Conservation (phyloP, 92 coral and sea anemone species). For the Blastomussa wellsi region DNA sequence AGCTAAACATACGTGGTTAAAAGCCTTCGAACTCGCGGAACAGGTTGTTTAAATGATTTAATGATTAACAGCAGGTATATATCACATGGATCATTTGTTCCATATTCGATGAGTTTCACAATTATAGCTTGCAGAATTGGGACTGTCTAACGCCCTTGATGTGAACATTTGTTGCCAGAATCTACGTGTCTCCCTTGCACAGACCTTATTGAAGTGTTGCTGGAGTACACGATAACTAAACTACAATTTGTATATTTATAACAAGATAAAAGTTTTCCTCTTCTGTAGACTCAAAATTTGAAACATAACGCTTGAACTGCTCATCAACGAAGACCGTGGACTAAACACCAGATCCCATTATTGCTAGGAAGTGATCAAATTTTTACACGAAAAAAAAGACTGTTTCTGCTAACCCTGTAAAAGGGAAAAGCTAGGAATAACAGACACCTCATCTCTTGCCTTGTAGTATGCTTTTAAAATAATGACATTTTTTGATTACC, state of each 20-base stretch:
- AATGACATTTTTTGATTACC: not conserved
- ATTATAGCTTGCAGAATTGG: not conserved
- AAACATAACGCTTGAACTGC: not conserved
- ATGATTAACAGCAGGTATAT: conserved; percentile 35
- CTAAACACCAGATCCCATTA: not conserved
- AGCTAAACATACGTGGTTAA: not conserved
- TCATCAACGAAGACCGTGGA: not conserved
- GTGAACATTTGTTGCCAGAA: not conserved
- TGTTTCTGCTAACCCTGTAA: too few relatives aligned
- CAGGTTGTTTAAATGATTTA: conserved; percentile 39
- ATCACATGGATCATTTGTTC: conserved; percentile 39
- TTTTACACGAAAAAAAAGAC: not conserved
- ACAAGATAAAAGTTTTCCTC: too few relatives aligned
- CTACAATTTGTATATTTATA: not conserved
- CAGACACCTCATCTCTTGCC: not conserved
- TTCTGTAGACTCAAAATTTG: too few relatives aligned
- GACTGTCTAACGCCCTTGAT: not conserved
- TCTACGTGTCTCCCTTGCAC: not conserved
- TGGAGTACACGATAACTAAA: not conserved
- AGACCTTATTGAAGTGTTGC: not conserved
- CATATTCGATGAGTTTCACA: not conserved
- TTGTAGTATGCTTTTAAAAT: not conserved
- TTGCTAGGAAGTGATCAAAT: not conserved
- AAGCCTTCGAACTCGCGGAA: not conserved
- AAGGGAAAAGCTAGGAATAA: too few relatives aligned